Evolutionary conservation across 2,797 vertebrate species (phyloP).

Genomic region (Micromesistius poutassou): DNA sequence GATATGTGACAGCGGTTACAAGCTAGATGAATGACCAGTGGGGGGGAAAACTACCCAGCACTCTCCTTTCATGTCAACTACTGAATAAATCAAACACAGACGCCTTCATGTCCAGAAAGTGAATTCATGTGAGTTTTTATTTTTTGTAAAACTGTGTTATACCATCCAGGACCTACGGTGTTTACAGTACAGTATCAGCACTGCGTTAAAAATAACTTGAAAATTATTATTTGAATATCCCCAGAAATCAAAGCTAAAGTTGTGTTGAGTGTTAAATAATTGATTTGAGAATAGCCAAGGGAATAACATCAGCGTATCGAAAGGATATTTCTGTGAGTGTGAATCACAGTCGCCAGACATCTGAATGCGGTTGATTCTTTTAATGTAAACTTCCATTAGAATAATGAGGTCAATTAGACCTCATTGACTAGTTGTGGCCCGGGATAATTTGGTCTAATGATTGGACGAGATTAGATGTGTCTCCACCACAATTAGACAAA

Average conservation of each 20-base stretch:
- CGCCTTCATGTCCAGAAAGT: background rate
- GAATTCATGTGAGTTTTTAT: background rate
- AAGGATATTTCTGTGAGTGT: background rate
- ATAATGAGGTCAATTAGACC: background rate
- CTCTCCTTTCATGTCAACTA: background rate
- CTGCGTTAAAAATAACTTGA: too few species aligned
- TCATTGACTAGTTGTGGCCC: constrained; percentile 1
- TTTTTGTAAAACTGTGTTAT: background rate
- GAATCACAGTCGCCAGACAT: background rate
- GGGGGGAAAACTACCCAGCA: background rate
- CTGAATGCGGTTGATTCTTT: background rate
- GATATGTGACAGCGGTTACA: background rate
- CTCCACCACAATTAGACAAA: constrained; percentile 6
- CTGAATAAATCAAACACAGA: background rate
- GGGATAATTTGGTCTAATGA: constrained; percentile 8
- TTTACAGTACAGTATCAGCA: background rate
- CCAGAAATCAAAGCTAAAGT: background rate
- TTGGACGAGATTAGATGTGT: background rate
- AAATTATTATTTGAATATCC: background rate
- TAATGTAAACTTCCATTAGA: background rate
- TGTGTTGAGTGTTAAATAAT: background rate
- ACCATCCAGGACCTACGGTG: background rate
- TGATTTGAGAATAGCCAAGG: constrained; percentile 3
- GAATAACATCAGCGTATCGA: background rate
- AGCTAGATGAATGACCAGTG: background rate